Evolutionary conservation across 2,797 vertebrate genomes (phyloP).

Genomic region (Oreonectes daqikongensis): DNA sequence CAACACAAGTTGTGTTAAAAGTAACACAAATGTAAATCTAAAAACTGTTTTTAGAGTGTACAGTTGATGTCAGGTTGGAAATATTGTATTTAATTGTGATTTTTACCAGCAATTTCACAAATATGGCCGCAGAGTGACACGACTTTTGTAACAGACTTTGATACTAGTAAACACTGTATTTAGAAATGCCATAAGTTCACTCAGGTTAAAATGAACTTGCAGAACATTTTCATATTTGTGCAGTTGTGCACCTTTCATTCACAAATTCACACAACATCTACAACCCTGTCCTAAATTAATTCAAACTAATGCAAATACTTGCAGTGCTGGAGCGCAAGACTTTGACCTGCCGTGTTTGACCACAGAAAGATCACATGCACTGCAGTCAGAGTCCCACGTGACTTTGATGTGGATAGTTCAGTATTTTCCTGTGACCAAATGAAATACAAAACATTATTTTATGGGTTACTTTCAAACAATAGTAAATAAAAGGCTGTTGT

Average conservation of each 20-base stretch:
- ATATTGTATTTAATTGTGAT: no score
- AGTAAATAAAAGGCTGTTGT: neutral
- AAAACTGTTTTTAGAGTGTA: no score
- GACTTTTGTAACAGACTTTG: no score
- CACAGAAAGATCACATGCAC: neutral
- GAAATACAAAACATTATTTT: neutral
- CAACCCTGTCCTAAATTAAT: neutral
- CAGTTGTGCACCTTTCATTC: neutral
- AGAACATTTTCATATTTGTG: neutral
- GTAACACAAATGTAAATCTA: no score
- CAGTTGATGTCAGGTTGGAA: no score
- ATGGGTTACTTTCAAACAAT: neutral
- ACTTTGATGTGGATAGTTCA: neutral
- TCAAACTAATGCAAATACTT: constrained; percentile 4
- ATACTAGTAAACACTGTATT: no score
- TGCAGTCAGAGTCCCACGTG: neutral
- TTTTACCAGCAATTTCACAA: no score
- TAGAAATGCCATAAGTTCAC: no score
- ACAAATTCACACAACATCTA: neutral
- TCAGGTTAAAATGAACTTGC: neutral
- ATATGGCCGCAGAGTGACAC: no score
- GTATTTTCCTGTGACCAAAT: neutral
- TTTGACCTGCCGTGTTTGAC: neutral
- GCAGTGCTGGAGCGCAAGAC: neutral
- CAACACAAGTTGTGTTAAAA: no score